phyloP scores from a whole-genome alignment of 2,113 vertebrate genomes.

The Eulemur rufifrons region DNA sequence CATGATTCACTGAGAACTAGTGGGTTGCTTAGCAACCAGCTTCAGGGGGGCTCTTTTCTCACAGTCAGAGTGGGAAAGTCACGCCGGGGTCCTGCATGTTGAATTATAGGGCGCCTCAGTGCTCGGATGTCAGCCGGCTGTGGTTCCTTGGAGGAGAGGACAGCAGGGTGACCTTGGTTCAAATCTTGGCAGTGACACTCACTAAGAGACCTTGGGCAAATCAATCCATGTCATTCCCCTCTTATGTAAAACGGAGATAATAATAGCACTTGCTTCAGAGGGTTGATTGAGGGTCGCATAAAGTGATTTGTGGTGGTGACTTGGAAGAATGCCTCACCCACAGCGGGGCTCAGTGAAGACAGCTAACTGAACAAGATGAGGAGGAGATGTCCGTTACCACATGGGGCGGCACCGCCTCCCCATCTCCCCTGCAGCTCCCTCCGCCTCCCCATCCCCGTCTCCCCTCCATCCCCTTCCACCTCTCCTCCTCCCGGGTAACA shows the following conservation, averaged over 20 bases:
- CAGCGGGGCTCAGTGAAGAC: not conserved
- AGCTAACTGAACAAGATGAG: not conserved
- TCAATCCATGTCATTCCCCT: not conserved
- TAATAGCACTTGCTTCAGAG: not conserved
- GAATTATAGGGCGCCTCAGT: not conserved
- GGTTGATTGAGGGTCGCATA: not conserved
- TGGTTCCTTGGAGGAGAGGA: not conserved
- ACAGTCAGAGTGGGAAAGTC: not conserved
- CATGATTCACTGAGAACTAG: not conserved
- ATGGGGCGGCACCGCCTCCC: not conserved
- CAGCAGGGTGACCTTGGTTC: not conserved
- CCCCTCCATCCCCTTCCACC: not conserved
- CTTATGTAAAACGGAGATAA: not conserved
- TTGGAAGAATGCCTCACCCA: not conserved
- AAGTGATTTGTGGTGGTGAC: not conserved
- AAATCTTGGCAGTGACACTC: not conserved
- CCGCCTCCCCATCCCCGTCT: no score
- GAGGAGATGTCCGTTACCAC: not conserved
- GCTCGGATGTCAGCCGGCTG: not conserved
- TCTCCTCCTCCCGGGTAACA: not conserved
- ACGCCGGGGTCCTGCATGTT: not conserved
- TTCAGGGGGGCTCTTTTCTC: not conserved
- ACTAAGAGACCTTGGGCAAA: not conserved
- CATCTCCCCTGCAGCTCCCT: not conserved
- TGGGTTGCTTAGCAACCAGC: constrained; percentile 39